phyloP scores from a whole-genome alignment of 2,888 invertebrate genomes.

The Bembecia ichneumoniformis region DNA sequence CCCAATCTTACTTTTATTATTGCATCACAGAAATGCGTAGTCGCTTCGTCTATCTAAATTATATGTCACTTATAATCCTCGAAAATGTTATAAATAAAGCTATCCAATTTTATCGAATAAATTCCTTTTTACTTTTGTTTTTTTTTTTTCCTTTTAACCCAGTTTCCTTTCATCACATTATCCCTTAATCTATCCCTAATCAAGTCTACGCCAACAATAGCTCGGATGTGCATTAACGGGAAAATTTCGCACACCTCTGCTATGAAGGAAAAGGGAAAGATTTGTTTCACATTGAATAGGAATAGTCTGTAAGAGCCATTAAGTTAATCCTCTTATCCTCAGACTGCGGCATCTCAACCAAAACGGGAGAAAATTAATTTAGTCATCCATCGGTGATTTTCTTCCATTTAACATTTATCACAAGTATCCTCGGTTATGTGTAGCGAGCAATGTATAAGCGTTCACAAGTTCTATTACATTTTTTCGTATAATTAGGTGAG shows the following conservation, averaged over 20 bases:
- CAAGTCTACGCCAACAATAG: not conserved
- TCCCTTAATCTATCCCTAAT: not conserved
- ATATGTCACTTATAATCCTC: too few species aligned
- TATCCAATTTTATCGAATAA: too few species aligned
- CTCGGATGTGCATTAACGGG: not conserved
- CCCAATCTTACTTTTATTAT: too few species aligned
- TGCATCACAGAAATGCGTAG: too few species aligned
- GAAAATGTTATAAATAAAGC: too few species aligned
- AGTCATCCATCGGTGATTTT: not conserved
- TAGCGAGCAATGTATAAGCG: not conserved
- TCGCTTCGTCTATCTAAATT: too few species aligned
- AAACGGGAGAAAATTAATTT: constrained; percentile 3
- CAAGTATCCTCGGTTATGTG: not conserved
- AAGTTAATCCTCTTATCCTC: constrained; percentile 35
- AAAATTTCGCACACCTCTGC: not conserved
- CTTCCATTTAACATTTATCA: not conserved
- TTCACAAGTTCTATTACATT: not conserved
- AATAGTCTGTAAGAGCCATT: constrained; percentile 53
- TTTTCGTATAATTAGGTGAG: not conserved
- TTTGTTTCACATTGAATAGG: constrained; percentile 54
- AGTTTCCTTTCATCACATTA: not conserved
- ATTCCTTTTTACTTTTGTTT: too few species aligned
- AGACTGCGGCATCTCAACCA: too few species aligned
- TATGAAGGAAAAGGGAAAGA: constrained; percentile 27
- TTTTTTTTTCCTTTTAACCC: not conserved